These are phyloP conservation scores for Pammene fasciana DNA, from an alignment of 2,888 invertebrate genomes.

Conservation along the genomic window DNA sequence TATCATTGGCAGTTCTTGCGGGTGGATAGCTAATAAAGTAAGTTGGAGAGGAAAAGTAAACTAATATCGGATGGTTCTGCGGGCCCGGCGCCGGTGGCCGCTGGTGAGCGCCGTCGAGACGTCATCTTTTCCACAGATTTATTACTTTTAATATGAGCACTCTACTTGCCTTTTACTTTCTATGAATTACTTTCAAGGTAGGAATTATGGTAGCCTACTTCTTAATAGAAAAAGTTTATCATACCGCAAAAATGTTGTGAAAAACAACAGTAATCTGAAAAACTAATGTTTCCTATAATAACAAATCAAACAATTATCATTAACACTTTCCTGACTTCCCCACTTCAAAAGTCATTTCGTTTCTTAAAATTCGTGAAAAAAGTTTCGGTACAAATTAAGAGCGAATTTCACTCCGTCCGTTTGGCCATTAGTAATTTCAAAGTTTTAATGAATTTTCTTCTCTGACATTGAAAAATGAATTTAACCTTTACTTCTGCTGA, in stretches of 20 bases:
- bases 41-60: conserved; percentile 83
- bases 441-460: conserved; percentile 83
- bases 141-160: conserved; percentile 78
- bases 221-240: conserved; percentile 9
- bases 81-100: conserved; percentile 61
- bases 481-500: conserved; percentile 67
- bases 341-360: conserved; percentile 78
- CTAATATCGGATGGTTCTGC: conserved; percentile 80
- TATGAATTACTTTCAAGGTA: conserved; percentile 53
- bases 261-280: conserved; percentile 13
- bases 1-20: conserved; percentile 72
- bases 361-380: conserved; percentile 77
- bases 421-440: conserved; percentile 83
- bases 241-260: conserved; percentile 8
- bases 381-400: conserved; percentile 82
- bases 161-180: conserved; percentile 54
- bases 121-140: conserved; percentile 72
- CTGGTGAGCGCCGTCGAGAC: conserved; percentile 47
- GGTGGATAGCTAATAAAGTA: conserved; percentile 81
- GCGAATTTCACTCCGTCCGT: conserved; percentile 81
- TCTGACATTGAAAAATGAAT: conserved; percentile 83
- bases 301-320: conserved; percentile 74
- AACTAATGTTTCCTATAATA: conserved; percentile 47
- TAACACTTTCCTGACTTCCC: conserved; percentile 76
- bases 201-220: conserved; percentile 18